Evolutionary conservation across 2,113 vertebrate species (phyloP), one percentile per base, ranked within the genome.

Genomic region (Rhynchomys soricoides): DNA sequence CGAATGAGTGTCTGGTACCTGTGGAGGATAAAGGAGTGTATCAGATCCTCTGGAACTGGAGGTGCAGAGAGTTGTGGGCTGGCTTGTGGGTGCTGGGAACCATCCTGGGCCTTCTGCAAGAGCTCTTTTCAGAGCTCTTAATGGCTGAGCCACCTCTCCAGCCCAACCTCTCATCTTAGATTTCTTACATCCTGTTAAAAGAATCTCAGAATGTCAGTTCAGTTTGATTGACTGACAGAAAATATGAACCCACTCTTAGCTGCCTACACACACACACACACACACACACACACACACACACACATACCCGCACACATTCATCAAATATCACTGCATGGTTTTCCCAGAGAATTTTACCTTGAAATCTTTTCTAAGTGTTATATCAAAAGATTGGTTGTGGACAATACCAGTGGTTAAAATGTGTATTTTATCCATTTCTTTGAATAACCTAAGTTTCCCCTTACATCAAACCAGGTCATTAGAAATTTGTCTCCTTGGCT

Each of bases 401-500:
- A 95, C 78, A 78, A 91, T 40, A 88, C 79, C 78, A 74, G n/a
- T 86, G 1, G 29, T 26, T 64, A 87, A 68, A 91, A 31, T 45
- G 43, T 57, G 31, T 62, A n/a, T n/a, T 43, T 15, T 90, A 71
- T 79, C 2, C 6, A 45, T 90, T 88, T 95, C 31, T 90, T 81
- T 88, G 31, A 59, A n/a, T 91, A 40, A 64, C 77, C 73, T 95
- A 91, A 79, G 74, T 92, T 87, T 95, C 50, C 79, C 55, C 16
- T 77, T 73, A 55, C 3, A 78, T 93, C 93, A 97, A 91, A 93
- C 34, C 62, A 96, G 93, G 86, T n/a, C 57, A 59, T 93, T 86
- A 71, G 70, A 90, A 96, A 95, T 87, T 13, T 52, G 4, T 62
- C 40, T 90, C 66, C 48, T 68, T 87, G 62, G 6, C n/a, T 85